Percentiles rank a stretch among this genome's conserved stretches.
Evolutionary conservation across 92 coral and sea anemone species (phyloP).

Genomic region (Pocillopora meandrina): DNA sequence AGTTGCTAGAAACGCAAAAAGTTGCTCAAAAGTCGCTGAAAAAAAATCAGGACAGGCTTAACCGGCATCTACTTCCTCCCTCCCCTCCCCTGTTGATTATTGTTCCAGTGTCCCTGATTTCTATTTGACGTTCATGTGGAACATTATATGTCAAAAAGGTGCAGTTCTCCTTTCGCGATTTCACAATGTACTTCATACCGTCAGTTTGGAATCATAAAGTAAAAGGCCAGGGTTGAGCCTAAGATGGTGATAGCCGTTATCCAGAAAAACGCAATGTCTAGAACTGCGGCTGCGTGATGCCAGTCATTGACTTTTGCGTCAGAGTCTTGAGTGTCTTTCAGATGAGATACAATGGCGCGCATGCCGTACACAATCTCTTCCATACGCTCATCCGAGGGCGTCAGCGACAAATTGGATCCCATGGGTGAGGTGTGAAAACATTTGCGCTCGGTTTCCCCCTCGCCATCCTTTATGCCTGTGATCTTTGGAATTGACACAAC

Average conservation of each 20-base stretch:
- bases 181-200: not conserved
- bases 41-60: too few relatives aligned
- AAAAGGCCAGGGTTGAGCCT: conserved; percentile 84
- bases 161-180: too few relatives aligned
- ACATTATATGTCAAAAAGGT: too few relatives aligned
- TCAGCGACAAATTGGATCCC: conserved; percentile 63
- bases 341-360: conserved; percentile 82
- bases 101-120: too few relatives aligned
- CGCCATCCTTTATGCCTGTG: conserved; percentile 39
- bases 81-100: too few relatives aligned
- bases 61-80: too few relatives aligned
- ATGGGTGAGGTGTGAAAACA: conserved; percentile 48
- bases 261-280: conserved; percentile 94
- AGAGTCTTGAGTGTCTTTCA: conserved; percentile 79
- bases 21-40: too few relatives aligned
- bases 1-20: too few relatives aligned
- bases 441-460: conserved; percentile 45
- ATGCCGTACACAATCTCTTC: conserved; percentile 79
- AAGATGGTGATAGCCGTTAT: conserved; percentile 73
- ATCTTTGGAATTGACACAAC: conserved; percentile 56
- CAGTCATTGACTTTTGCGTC: conserved; percentile 87
- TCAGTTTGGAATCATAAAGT: conserved; percentile 78
- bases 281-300: conserved; percentile 95
- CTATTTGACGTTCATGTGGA: too few relatives aligned
- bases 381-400: conserved; percentile 63